These are phyloP conservation scores for Melanerpes formicivorus DNA, from an alignment of 2,113 vertebrate species.

Conservation along the genomic window DNA sequence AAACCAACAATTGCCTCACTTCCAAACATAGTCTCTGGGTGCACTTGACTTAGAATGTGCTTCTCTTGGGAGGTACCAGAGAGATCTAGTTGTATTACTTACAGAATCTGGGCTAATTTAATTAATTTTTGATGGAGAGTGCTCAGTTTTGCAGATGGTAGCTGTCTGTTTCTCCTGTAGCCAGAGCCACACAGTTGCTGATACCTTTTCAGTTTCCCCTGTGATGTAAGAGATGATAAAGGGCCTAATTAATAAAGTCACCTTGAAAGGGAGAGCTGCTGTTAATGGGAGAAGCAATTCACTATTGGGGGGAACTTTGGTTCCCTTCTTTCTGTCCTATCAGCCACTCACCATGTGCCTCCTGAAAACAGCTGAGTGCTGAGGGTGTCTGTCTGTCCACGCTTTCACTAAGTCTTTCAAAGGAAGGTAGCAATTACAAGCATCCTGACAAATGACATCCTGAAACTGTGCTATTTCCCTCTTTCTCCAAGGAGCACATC, in stretches of 20 bases:
- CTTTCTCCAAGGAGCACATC: neutral
- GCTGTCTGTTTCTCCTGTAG: constrained; percentile 66
- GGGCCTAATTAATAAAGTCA: constrained; percentile 84
- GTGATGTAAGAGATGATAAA: constrained; percentile 87
- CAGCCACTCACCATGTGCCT: constrained; percentile 50
- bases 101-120: constrained; percentile 81
- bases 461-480: neutral
- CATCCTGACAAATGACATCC: neutral
- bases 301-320: constrained; percentile 69
- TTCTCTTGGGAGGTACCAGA: constrained; percentile 40
- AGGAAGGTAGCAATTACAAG: neutral
- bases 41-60: neutral
- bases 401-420: neutral
- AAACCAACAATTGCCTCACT: constrained; percentile 49
- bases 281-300: constrained; percentile 77
- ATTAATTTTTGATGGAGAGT: constrained; percentile 84
- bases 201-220: constrained; percentile 56
- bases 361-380: constrained; percentile 29
- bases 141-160: constrained; percentile 80
- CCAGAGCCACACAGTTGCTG: constrained; percentile 59
- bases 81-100: constrained; percentile 62
- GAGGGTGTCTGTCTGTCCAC: constrained; percentile 7
- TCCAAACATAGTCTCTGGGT: constrained; percentile 28
- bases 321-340: constrained; percentile 78
- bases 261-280: constrained; percentile 82